phyloP scores from a whole-genome alignment of 2,888 invertebrate genomes.

The Ecliptopera silaceata region DNA sequence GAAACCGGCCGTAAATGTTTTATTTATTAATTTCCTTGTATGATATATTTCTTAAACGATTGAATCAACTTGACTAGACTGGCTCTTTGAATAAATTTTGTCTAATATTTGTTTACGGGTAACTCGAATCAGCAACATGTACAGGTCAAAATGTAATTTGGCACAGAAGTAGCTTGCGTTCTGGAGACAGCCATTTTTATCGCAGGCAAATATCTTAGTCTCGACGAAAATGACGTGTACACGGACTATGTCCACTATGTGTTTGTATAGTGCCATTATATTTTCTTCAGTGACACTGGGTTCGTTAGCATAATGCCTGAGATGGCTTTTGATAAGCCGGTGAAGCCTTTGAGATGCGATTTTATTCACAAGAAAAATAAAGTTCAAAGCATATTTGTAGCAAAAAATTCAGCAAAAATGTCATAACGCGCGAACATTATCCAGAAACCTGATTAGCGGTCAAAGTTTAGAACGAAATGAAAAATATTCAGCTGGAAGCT shows the following conservation, averaged over 20 bases:
- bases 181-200: neutral
- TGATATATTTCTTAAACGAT: too few relatives aligned
- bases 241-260: neutral
- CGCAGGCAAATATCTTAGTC: neutral
- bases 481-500: constrained; percentile 3
- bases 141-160: neutral
- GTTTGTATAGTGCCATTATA: neutral
- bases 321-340: constrained; percentile 28
- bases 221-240: neutral
- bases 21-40: too few relatives aligned
- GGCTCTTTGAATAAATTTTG: too few relatives aligned
- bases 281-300: constrained; percentile 2
- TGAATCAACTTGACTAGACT: too few relatives aligned
- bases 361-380: constrained; percentile 17
- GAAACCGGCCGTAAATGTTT: too few relatives aligned
- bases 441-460: constrained; percentile 5
- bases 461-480: neutral
- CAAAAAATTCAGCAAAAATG: constrained; percentile 3
- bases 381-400: neutral
- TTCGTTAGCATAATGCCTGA: constrained; percentile 37
- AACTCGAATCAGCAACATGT: neutral
- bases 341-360: constrained; percentile 23
- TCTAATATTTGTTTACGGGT: too few relatives aligned
- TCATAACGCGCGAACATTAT: neutral
- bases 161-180: neutral